Percentiles rank a stretch among this genome's conserved stretches.
These are phyloP conservation scores for Micoletzkya japonica DNA, from an alignment of 2,888 invertebrate species.

Conservation along the genomic window DNA sequence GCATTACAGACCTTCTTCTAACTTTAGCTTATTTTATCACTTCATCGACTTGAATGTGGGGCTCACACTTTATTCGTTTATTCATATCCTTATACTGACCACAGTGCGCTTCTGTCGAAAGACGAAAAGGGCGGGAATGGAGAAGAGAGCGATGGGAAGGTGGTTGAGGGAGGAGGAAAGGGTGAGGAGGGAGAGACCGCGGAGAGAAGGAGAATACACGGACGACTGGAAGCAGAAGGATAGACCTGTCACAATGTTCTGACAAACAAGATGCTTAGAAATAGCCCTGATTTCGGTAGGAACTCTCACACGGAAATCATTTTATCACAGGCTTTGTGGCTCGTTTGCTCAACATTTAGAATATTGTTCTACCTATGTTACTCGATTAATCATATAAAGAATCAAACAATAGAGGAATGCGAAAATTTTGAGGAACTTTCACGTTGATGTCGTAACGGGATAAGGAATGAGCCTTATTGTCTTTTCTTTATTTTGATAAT, in stretches of 20 bases:
- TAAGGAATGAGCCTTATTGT: not conserved
- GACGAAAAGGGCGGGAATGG: constrained; percentile 8
- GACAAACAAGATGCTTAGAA: too few species aligned
- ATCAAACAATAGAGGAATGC: not conserved
- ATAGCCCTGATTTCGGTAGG: too few species aligned
- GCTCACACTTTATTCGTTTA: not conserved
- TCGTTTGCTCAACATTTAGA: not conserved
- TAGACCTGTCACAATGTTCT: too few species aligned
- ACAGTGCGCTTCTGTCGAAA: constrained; percentile 18
- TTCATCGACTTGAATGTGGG: not conserved
- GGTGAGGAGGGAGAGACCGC: not conserved
- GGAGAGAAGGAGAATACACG: constrained; percentile 7
- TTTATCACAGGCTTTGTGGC: not conserved
- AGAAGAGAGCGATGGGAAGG: constrained; percentile 1
- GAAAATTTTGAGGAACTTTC: not conserved
- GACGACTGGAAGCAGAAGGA: constrained; percentile 8
- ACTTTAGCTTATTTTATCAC: not conserved
- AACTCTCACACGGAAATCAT: too few species aligned
- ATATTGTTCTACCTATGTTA: not conserved
- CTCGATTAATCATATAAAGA: not conserved
- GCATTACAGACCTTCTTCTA: not conserved
- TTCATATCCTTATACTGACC: not conserved
- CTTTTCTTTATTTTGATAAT: not conserved
- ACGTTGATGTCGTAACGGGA: too few species aligned
- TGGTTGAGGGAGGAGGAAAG: constrained; percentile 3